Evolutionary conservation across 2,797 vertebrate genomes (phyloP), one percentile per base, ranked within the genome.

Genomic region (Oceanodroma leucorhoa): DNA sequence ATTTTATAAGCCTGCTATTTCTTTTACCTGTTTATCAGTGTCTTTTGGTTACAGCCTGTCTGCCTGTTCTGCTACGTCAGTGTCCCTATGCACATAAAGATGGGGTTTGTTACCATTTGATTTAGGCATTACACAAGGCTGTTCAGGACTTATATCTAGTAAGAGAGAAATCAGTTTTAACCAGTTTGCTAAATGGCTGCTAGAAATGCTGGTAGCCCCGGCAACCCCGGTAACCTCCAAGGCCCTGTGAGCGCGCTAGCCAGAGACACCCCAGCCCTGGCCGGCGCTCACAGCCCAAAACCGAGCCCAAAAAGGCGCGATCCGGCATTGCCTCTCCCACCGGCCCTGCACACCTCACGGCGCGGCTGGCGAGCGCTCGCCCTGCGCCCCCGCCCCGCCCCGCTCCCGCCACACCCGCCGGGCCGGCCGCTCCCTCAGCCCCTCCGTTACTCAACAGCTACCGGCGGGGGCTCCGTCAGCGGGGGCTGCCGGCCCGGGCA

Each of bases 21-120:
- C 12, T 50, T 83, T 53, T 11, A 40, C 14, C 4, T 26, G 41
- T 30, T 72, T 48, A 51, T 40, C 20, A 5, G 24, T 1, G 12
- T 4, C 29, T 50, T 22, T 32, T 6, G 7, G 14, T 21, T 65
- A 50, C 26, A 41, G 58, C 32, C 38, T 22, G 32, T 8, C 69
- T 23, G 36, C 24, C 58, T 18, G 20, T 17, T 23, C 45, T 27
- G 36, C 55, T 53, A n/a, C 12, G 2, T 5, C 21, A 5, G 8
- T 1, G 5, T 11, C 13, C 15, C 71, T 17, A 5, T 0, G 5
- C 34, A 8, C 24, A 3, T 1, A 15, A 24, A 46, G 19, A 20
- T 0, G 4, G 22, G 11, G 6, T 1, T 38, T 24, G 14, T 10
- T 24, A 36, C 11, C 10, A 0, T 2, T 30, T 8, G 17, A 9